These are phyloP conservation scores for Rana temporaria DNA, from an alignment of 2,113 vertebrate genomes.

Conservation along the genomic window DNA sequence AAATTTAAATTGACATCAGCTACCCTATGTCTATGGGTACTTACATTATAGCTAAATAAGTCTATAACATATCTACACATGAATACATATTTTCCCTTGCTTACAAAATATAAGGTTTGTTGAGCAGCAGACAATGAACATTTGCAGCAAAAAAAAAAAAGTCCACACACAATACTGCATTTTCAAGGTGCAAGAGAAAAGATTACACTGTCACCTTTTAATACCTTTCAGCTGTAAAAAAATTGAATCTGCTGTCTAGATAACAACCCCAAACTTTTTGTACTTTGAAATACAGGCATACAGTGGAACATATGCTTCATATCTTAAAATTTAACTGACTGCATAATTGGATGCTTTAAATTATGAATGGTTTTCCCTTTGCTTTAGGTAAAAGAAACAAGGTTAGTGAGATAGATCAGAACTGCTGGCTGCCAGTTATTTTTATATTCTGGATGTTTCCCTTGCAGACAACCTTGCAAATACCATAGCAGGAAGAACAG, in stretches of 20 bases:
- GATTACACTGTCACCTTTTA: not conserved
- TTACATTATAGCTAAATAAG: too few relatives aligned
- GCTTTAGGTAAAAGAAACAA: constrained; percentile 57
- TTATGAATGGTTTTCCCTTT: constrained; percentile 55
- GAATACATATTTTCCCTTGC: too few relatives aligned
- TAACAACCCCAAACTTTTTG: constrained; percentile 36
- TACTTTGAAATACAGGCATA: constrained; percentile 35
- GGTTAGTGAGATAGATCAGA: constrained; percentile 53
- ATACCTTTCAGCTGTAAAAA: constrained; percentile 18
- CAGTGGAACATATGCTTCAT: constrained; percentile 53
- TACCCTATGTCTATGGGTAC: too few relatives aligned
- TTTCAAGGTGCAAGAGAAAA: not conserved
- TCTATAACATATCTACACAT: too few relatives aligned
- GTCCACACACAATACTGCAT: too few relatives aligned
- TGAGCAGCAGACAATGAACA: too few relatives aligned
- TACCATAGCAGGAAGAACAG: constrained; percentile 27
- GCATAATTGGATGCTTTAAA: constrained; percentile 54
- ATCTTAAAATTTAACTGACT: constrained; percentile 54
- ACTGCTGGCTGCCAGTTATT: constrained; percentile 43
- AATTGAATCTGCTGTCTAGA: constrained; percentile 7
- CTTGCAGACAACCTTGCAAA: constrained; percentile 45
- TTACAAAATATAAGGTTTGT: too few relatives aligned
- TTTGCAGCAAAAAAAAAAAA: too few relatives aligned
- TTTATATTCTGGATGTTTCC: constrained; percentile 47
- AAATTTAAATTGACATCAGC: too few relatives aligned